Conservation (phyloP, 2,113 vertebrate species). For the Bothrops jararaca region DNA sequence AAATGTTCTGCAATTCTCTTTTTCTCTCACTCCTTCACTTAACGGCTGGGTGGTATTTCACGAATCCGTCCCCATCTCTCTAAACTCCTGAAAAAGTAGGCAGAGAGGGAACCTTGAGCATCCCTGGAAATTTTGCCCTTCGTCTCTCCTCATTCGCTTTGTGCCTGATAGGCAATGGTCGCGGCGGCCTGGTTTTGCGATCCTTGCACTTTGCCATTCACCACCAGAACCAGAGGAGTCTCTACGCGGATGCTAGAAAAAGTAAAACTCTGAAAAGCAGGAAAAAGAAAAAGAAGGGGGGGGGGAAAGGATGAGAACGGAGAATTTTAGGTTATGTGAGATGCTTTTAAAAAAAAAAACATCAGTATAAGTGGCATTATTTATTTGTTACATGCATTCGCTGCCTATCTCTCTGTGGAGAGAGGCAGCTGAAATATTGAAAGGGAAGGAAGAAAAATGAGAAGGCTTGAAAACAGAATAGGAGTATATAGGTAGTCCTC, state of each 20-base stretch:
- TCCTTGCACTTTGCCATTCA: slow-evolving; percentile 87
- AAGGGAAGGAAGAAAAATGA: not conserved
- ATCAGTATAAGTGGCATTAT: not conserved
- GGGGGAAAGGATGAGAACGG: not conserved
- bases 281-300: rapidly evolving
- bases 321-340: not conserved
- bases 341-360: too few relatives aligned
- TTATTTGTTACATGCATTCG: not conserved
- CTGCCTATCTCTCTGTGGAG: not conserved
- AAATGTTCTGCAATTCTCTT: not conserved
- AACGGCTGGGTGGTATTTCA: not conserved
- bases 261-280: slow-evolving; percentile 54
- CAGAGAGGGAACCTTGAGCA: not conserved
- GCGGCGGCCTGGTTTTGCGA: slow-evolving; percentile 78
- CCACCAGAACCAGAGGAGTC: slow-evolving; percentile 81
- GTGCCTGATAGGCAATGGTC: slow-evolving; percentile 78
- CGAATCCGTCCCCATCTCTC: not conserved
- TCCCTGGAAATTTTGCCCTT: not conserved
- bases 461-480: not conserved
- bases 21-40: not conserved
- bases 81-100: not conserved
- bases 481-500: not conserved
- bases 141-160: slow-evolving; percentile 71
- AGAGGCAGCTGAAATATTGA: not conserved
- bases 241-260: slow-evolving; percentile 87